phyloP scores from a whole-genome alignment of 2,888 invertebrate species.

The Scrobipalpa atriplicella region DNA sequence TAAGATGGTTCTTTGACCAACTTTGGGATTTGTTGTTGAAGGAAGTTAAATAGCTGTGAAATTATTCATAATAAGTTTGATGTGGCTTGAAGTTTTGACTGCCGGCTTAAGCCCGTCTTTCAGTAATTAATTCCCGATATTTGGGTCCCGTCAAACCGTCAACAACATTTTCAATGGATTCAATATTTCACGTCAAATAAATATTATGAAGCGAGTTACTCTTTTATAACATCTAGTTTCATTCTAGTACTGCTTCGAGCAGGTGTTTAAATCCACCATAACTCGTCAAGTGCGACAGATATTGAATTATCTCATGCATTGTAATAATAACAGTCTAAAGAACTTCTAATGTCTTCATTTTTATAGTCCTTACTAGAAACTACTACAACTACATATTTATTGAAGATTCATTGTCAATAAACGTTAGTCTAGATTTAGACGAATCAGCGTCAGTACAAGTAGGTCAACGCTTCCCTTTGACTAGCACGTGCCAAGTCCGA shows the following conservation, averaged over 20 bases:
- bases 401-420: too few species aligned
- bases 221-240: too few species aligned
- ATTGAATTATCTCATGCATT: too few species aligned
- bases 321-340: too few species aligned
- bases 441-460: neutral
- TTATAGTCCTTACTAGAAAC: too few species aligned
- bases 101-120: neutral
- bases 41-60: neutral
- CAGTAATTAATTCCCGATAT: slow-evolving; percentile 3
- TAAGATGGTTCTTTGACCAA: slow-evolving; percentile 2
- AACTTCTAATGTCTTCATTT: too few species aligned
- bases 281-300: too few species aligned
- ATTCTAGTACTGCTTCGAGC: too few species aligned
- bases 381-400: too few species aligned
- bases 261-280: too few species aligned
- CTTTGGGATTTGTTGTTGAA: neutral
- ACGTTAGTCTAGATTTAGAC: neutral
- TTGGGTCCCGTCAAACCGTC: neutral
- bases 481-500: neutral
- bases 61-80: slow-evolving; percentile 1
- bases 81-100: neutral
- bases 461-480: neutral
- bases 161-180: neutral
- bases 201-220: too few species aligned
- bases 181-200: too few species aligned